Percentiles rank a stretch among this genome's conserved stretches.
Evolutionary conservation across 2,797 vertebrate genomes (phyloP).

Genomic region (Rhinophrynus dorsalis): DNA sequence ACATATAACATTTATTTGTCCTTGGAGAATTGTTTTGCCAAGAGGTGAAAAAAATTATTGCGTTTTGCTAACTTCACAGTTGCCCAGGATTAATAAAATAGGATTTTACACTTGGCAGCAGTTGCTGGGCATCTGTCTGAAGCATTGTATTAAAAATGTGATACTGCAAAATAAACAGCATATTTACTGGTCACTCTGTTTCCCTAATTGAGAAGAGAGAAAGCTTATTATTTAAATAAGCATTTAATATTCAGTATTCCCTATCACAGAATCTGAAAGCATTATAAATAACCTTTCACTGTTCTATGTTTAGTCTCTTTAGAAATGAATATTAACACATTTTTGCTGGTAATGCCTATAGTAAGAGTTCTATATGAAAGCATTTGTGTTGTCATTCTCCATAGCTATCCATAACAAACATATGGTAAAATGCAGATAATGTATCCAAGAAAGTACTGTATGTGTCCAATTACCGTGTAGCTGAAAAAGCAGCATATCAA

Average conservation of each 20-base stretch:
- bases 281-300: not conserved
- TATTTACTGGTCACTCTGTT: constrained; percentile 12
- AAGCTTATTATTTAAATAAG: not conserved
- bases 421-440: no score
- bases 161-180: constrained; percentile 12
- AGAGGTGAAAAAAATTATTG: constrained; percentile 42
- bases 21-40: constrained; percentile 47
- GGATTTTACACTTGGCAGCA: constrained; percentile 40
- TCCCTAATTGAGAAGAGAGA: not conserved
- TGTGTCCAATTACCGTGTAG: no score
- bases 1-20: constrained; percentile 47
- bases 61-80: constrained; percentile 36
- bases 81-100: constrained; percentile 43
- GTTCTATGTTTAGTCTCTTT: not conserved
- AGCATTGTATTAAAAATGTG: constrained; percentile 6
- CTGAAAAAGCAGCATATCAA: no score
- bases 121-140: constrained; percentile 30
- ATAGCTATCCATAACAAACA: no score
- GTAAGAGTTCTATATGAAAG: no score
- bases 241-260: not conserved
- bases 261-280: not conserved
- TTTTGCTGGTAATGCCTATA: no score
- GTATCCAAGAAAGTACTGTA: no score
- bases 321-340: no score
- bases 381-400: no score